phyloP scores from a whole-genome alignment of 2,113 vertebrate species.

The Tachycineta bicolor region DNA sequence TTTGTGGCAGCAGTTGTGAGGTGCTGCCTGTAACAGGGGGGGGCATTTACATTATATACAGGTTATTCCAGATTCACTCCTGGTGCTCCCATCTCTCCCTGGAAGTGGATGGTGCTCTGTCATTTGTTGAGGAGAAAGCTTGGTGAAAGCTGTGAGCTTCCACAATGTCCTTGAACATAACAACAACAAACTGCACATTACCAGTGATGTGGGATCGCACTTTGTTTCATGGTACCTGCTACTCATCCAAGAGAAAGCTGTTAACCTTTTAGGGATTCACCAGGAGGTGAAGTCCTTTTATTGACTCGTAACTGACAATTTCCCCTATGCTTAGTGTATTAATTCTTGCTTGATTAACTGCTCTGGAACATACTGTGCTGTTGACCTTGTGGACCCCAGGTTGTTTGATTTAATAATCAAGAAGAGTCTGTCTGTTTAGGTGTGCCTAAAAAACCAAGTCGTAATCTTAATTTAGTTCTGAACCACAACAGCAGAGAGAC shows the following conservation, averaged over 20 bases:
- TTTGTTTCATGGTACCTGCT: not conserved
- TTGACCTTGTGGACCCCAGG: not conserved
- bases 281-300: not conserved
- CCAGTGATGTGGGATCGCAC: not conserved
- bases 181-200: not conserved
- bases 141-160: not conserved
- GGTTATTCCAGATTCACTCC: not conserved
- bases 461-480: not conserved
- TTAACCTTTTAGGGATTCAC: not conserved
- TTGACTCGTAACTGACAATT: not conserved
- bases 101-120: rapidly evolving
- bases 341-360: conserved; percentile 24
- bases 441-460: not conserved
- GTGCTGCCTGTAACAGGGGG: not conserved
- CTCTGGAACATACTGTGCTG: not conserved
- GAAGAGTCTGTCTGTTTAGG: not conserved
- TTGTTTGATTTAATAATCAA: conserved; percentile 27
- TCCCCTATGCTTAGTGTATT: not conserved
- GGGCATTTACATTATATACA: not conserved
- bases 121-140: not conserved
- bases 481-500: not conserved
- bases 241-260: not conserved
- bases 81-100: not conserved
- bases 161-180: not conserved
- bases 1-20: not conserved